Base-by-base conservation (phyloP, 2,113 vertebrate species). In the Chitala chitala region DNA sequence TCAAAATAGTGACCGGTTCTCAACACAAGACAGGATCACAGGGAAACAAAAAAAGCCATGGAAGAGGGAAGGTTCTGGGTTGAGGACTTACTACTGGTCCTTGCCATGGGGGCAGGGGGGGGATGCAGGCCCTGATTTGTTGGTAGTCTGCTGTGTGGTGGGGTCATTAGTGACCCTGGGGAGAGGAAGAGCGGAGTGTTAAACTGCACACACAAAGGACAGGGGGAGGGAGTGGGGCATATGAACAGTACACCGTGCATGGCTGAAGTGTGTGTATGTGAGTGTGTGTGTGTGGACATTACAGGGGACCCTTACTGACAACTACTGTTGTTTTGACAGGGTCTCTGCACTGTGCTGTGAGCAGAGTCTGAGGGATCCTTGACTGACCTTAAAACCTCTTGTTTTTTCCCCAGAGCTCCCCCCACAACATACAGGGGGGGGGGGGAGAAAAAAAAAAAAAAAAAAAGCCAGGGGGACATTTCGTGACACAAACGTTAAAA, bases 71-170 rank as follows among this genome's bases (percentile, higher is more conserved):
- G 78, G 80, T 78, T 72, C 83, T 84, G 84, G 86, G 81, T 83
- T 85, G 84, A 81, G 84, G 89, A 92, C 91, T 92, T 92, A 92
- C 91, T 92, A 91, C 90, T 89, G 86, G 83, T 87, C 87, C 90
- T 90, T 89, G 85, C 87, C 87, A 85, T 85, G 86, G 87, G 87
- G 80, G 85, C 77, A 74, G 89, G 81, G 63, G 46, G 90, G 84
- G 81, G 78, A 71, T 83, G 86, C 85, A 74, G 87, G 85, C 84
- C 87, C 89, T 83, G 90, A 80, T 90, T 90, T 92, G 84, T 80
- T 77, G 64, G 86, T 82, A 77, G 85, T 83, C 86, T 91, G 90
- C 86, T 87, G 88, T 87, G 90, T 90, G 89, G 85, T 83, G 70
- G 89, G 91, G 91, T 92, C 91, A 90, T 90, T 88, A 90, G 71